phyloP scores from a whole-genome alignment of 2,113 vertebrate species.

The Numenius arquata region DNA sequence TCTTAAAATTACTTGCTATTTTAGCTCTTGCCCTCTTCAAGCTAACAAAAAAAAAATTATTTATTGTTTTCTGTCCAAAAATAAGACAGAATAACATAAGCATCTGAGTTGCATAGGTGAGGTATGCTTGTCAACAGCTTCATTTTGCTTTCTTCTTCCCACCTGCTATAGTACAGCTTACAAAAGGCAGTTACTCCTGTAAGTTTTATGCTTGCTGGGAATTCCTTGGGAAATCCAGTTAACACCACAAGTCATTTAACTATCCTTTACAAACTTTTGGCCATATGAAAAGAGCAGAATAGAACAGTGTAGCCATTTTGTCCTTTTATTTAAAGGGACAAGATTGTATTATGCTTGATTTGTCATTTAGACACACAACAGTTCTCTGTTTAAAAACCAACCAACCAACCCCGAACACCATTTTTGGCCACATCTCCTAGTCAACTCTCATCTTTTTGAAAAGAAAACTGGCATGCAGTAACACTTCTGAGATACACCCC shows the following conservation, averaged over 20 bases:
- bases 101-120: background rate
- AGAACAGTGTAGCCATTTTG: background rate
- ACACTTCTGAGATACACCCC: background rate
- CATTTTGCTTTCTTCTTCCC: background rate
- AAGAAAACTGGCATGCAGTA: background rate
- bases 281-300: background rate
- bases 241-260: background rate
- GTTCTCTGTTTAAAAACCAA: background rate
- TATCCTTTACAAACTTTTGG: background rate
- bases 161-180: background rate
- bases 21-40: background rate
- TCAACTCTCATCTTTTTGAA: background rate
- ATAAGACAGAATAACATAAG: background rate
- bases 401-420: background rate
- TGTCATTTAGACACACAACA: background rate
- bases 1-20: background rate
- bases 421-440: background rate
- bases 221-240: background rate
- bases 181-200: background rate
- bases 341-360: background rate
- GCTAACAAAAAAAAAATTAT: background rate
- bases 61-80: background rate
- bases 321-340: background rate
- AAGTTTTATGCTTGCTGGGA: background rate
- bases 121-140: background rate